Evolutionary conservation across 2,888 invertebrate species (phyloP), one percentile per base, ranked within the genome.

Genomic region (Netelia inedita): DNA sequence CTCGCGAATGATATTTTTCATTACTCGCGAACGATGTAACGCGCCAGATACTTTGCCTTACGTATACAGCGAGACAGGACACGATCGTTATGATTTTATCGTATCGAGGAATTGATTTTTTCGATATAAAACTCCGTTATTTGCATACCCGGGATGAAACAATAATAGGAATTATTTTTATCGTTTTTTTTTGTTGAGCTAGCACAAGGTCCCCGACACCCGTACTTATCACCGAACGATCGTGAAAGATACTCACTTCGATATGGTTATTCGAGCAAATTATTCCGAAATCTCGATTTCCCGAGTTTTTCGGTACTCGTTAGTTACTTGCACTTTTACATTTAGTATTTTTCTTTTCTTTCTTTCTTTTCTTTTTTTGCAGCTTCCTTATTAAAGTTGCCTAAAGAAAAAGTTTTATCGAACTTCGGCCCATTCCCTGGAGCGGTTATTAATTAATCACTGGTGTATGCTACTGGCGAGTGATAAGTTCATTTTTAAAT

Each of bases 21-120:
- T 72, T 83, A 79, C 55, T 82, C 74, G 78, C 80, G 76, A 82
- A 46, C 14, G 35, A 59, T 80, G 19, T 61, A 46, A 69, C 57
- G 73, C 76, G 83, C 69, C 81, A 81, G 74, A 86, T 83, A 81
- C 74, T 86, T 82, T 74, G 83, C 85, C 83, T 85, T 82, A 74
- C 53, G 23, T 59, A 72, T 63, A 71, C 35, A 35, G 28, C 59
- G 50, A 80, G 55, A 83, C 46, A 14, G 3, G 14, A 65, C 59
- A 61, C 53, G 73, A 85, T 79, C 72, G 21, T 23, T 68, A 69
- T 82, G 35, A 75, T 74, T 66, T 69, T 68, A 68, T 43, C 50
- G 23, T 28, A 50, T 61, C 21, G 19, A 50, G 46, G 41, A 68
- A 61, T 46, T 35, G 21, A 65, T 46, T n/a, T 11, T 8, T 9